Evolutionary conservation across 2,888 invertebrate genomes (phyloP).

Genomic region (Pollenia angustigena): DNA sequence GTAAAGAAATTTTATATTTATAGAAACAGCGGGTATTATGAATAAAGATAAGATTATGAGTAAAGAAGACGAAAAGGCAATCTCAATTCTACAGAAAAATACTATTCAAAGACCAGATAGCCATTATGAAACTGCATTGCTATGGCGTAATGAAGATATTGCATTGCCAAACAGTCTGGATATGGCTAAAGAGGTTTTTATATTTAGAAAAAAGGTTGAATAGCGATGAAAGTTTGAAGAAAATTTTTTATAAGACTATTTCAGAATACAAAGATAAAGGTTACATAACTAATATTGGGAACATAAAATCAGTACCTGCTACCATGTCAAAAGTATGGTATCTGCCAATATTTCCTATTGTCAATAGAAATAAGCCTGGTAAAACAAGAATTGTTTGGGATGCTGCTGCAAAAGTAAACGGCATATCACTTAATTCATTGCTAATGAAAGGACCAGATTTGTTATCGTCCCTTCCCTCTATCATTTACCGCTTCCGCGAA

Average conservation of each 20-base stretch:
- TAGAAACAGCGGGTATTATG: constrained; percentile 24
- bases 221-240: constrained; percentile 40
- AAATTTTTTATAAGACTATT: constrained; percentile 52
- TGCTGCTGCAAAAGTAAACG: constrained; percentile 2
- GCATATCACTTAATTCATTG: constrained; percentile 59
- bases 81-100: constrained; percentile 23
- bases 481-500: constrained; percentile 63
- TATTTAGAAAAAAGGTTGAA: constrained; percentile 59
- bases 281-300: constrained; percentile 45
- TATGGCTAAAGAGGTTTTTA: constrained; percentile 65
- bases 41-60: neutral
- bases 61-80: constrained; percentile 22
- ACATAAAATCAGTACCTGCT: constrained; percentile 13
- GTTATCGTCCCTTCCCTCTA: constrained; percentile 63
- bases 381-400: constrained; percentile 23
- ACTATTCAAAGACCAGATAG: constrained; percentile 4
- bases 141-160: constrained; percentile 61
- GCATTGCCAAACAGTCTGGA: constrained; percentile 56
- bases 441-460: constrained; percentile 49
- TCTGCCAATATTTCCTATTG: constrained; percentile 74
- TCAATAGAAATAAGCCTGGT: constrained; percentile 64
- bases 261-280: constrained; percentile 48
- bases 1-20: constrained; percentile 2
- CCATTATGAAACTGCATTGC: constrained; percentile 57
- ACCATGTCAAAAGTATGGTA: constrained; percentile 73